Evolutionary conservation across 2,797 vertebrate species (phyloP).

Genomic region (Muraenolepis orangiensis): DNA sequence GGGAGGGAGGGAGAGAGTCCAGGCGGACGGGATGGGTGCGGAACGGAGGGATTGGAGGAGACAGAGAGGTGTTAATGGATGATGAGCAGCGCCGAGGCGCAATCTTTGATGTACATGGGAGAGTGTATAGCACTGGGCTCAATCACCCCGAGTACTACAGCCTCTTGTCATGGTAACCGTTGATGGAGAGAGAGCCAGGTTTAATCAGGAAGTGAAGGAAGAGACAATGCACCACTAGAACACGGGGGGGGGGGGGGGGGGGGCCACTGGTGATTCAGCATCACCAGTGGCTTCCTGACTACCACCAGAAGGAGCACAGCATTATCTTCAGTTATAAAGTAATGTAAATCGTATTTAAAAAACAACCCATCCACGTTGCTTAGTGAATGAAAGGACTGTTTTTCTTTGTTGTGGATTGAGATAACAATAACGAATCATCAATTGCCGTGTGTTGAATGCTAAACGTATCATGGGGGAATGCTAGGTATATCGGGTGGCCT

Average conservation of each 20-base stretch:
- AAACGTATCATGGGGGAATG: neutral
- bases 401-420: too few species aligned
- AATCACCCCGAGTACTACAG: neutral
- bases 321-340: neutral
- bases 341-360: neutral
- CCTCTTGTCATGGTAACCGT: too few species aligned
- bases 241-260: too few species aligned
- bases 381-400: slow-evolving; percentile 44
- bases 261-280: slow-evolving; percentile 21
- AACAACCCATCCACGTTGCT: neutral
- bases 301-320: neutral
- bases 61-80: neutral
- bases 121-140: neutral
- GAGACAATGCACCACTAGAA: neutral
- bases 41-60: too few species aligned
- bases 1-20: neutral
- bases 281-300: slow-evolving; percentile 48
- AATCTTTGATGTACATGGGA: neutral
- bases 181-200: neutral
- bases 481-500: slow-evolving; percentile 45
- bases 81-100: neutral
- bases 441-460: neutral
- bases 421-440: neutral
- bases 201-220: neutral
- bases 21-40: too few species aligned